These are phyloP conservation scores for Drosophila nigricruria DNA, from an alignment of 2,888 invertebrate genomes.

Conservation along the genomic window DNA sequence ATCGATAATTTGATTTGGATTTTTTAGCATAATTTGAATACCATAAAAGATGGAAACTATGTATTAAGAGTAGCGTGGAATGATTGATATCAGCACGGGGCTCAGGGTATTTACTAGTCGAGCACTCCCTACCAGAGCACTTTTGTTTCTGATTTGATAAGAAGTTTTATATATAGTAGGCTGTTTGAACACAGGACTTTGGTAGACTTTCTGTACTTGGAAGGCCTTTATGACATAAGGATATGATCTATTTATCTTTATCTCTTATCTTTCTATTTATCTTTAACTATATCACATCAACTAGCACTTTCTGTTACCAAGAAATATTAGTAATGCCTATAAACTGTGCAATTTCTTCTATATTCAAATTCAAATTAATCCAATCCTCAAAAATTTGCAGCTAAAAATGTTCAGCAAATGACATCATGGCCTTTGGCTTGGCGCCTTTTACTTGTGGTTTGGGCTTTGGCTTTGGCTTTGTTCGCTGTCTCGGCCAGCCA, in stretches of 20 bases:
- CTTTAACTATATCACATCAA: not conserved
- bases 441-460: slow-evolving; percentile 17
- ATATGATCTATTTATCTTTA: not conserved
- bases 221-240: not conserved
- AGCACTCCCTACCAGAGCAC: not conserved
- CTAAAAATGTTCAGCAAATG: slow-evolving; percentile 39
- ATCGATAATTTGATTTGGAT: too few relatives aligned
- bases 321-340: not conserved
- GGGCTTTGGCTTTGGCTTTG: slow-evolving; percentile 22
- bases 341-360: not conserved
- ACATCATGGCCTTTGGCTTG: slow-evolving; percentile 62
- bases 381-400: not conserved
- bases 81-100: too few relatives aligned
- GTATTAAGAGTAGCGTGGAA: too few relatives aligned
- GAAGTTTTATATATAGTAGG: not conserved
- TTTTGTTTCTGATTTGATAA: too few relatives aligned
- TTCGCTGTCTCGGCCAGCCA: slow-evolving; percentile 52
- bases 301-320: not conserved
- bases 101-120: not conserved
- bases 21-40: too few relatives aligned
- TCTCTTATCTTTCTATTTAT: not conserved
- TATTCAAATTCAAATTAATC: slow-evolving; percentile 3
- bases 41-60: too few relatives aligned
- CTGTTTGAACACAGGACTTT: not conserved
- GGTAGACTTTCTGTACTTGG: not conserved